These are phyloP conservation scores for Propithecus perrieri DNA, from an alignment of 2,797 vertebrate species.

Conservation along the genomic window DNA sequence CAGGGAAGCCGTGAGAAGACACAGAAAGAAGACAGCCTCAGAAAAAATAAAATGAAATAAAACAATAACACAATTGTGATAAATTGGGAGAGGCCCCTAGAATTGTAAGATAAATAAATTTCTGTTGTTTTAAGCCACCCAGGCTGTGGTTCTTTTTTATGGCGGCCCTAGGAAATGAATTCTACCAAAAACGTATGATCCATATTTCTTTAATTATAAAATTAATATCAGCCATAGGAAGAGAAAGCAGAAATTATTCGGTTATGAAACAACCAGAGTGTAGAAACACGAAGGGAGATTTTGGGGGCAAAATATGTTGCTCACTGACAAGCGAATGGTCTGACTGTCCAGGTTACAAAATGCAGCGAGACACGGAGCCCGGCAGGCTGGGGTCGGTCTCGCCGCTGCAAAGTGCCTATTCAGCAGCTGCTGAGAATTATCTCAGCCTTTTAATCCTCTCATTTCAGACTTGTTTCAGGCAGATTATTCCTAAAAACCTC, in stretches of 20 bases:
- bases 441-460: slow-evolving; percentile 79
- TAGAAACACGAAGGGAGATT: neutral
- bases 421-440: slow-evolving; percentile 74
- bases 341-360: neutral
- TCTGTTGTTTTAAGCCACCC: neutral
- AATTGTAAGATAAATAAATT: neutral
- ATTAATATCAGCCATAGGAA: neutral
- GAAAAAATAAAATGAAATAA: neutral
- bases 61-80: neutral
- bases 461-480: slow-evolving; percentile 79
- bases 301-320: neutral
- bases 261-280: neutral
- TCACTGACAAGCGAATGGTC: neutral
- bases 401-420: slow-evolving; percentile 28
- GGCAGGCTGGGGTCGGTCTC: slow-evolving; percentile 34
- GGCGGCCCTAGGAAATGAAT: neutral
- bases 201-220: neutral
- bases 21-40: neutral
- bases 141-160: no score
- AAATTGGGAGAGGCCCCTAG: no score
- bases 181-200: neutral
- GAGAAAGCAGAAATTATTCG: neutral
- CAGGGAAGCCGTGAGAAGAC: accelerated
- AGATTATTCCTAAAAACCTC: slow-evolving; percentile 80
- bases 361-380: neutral